Evolutionary conservation across 2,888 invertebrate species (phyloP).

Genomic region (Parnassius orleans): DNA sequence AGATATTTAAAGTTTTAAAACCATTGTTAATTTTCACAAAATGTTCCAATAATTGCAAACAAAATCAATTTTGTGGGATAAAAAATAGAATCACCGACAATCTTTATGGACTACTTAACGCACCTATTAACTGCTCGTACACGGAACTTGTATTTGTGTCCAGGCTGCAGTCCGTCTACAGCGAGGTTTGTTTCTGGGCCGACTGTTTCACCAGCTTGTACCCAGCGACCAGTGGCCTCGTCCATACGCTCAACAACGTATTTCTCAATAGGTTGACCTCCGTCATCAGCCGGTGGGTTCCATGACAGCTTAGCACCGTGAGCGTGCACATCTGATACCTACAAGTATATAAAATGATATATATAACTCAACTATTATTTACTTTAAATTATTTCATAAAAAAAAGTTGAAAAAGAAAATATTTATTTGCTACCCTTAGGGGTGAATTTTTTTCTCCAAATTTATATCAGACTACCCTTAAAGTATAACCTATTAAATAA

Average conservation of each 20-base stretch:
- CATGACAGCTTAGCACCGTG: conserved; percentile 94
- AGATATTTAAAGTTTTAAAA: neutral
- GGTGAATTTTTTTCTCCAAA: too few relatives aligned
- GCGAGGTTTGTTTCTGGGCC: conserved; percentile 89
- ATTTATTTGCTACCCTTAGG: too few relatives aligned
- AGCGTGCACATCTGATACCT: conserved; percentile 90
- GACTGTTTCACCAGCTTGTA: conserved; percentile 94
- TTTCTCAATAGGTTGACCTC: conserved; percentile 95
- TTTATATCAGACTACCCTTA: too few relatives aligned
- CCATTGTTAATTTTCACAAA: too few relatives aligned
- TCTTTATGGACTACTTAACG: neutral
- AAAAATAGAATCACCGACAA: neutral
- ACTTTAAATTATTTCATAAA: too few relatives aligned
- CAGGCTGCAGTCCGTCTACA: conserved; percentile 93
- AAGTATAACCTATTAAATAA: too few relatives aligned
- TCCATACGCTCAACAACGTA: conserved; percentile 98
- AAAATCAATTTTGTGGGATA: neutral
- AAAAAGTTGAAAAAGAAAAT: too few relatives aligned
- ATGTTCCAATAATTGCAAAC: too few relatives aligned
- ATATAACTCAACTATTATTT: too few relatives aligned
- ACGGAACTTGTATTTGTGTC: conserved; percentile 98
- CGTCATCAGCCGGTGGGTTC: conserved; percentile 97
- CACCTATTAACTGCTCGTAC: conserved; percentile 96
- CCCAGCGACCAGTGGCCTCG: conserved; percentile 95
- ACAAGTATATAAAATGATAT: neutral